These are phyloP conservation scores for Gorilla gorilla DNA, from an alignment of 2,113 vertebrate species.

Conservation along the genomic window DNA sequence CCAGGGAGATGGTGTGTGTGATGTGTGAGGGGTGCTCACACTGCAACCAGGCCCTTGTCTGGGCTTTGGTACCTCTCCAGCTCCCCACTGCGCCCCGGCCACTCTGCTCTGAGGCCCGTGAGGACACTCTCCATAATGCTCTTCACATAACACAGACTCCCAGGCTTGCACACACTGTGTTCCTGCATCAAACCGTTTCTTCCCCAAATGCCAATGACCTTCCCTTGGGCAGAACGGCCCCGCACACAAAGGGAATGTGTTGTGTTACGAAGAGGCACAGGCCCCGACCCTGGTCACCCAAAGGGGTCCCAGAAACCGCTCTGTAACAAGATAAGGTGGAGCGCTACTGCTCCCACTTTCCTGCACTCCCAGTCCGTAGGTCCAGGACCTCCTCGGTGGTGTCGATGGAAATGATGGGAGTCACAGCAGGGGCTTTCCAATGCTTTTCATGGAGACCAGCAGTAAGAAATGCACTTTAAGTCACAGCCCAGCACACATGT, in stretches of 20 bases:
- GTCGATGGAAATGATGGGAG: not conserved
- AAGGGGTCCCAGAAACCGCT: not conserved
- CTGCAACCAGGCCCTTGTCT: rapidly evolving
- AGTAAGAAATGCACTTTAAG: not conserved
- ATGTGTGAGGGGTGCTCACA: not conserved
- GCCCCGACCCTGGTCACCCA: not conserved
- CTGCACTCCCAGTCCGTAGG: not conserved
- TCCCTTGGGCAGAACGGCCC: not conserved
- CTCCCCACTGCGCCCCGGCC: not conserved
- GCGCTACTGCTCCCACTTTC: not conserved
- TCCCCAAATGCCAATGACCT: too few relatives aligned
- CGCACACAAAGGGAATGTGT: too few relatives aligned
- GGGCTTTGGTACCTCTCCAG: not conserved
- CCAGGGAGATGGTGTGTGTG: too few relatives aligned
- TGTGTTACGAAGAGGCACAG: not conserved
- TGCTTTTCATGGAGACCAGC: not conserved
- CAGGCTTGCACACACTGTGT: not conserved
- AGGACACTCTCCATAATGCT: not conserved
- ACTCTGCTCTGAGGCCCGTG: not conserved
- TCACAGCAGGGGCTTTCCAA: not conserved
- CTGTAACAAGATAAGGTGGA: not conserved
- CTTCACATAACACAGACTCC: not conserved
- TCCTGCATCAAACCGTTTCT: not conserved
- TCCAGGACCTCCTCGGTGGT: not conserved
- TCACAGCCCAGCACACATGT: rapidly evolving